These are phyloP conservation scores for Pao palembangensis DNA, from an alignment of 2,113 vertebrate species.

Conservation along the genomic window DNA sequence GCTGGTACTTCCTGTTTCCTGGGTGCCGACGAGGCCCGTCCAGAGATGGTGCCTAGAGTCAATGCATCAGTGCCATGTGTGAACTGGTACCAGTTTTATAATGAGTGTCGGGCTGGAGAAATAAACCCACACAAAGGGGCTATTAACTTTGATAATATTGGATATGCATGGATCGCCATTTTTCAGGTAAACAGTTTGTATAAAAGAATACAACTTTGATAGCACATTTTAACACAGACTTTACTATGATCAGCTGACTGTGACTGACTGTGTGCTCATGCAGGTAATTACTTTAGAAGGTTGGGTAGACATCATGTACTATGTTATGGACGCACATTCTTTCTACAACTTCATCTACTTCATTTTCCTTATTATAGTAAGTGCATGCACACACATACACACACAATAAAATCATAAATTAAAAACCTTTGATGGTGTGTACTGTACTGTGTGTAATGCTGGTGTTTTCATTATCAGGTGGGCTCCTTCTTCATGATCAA, in stretches of 20 bases:
- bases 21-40: conserved; percentile 60
- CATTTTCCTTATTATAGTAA: conserved; percentile 74
- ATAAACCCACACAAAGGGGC: conserved; percentile 95
- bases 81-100: conserved; percentile 97
- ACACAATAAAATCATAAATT: background rate
- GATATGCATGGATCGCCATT: conserved; percentile 98
- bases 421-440: background rate
- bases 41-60: conserved; percentile 24
- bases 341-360: conserved; percentile 77
- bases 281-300: conserved; percentile 73
- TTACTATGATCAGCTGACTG: conserved; percentile 6
- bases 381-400: conserved; percentile 20
- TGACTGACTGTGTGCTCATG: conserved; percentile 5
- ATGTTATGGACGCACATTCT: conserved; percentile 74
- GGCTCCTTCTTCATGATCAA: conserved; percentile 99
- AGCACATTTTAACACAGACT: too few relatives aligned
- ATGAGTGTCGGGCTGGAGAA: conserved; percentile 85
- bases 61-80: conserved; percentile 75
- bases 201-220: background rate
- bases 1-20: conserved; percentile 82
- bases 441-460: background rate
- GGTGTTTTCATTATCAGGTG: conserved; percentile 73
- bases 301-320: conserved; percentile 76
- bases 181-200: conserved; percentile 83
- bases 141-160: conserved; percentile 98